Evolutionary conservation across 2,888 invertebrate species (phyloP).

Genomic region (Mimachlamys varia): DNA sequence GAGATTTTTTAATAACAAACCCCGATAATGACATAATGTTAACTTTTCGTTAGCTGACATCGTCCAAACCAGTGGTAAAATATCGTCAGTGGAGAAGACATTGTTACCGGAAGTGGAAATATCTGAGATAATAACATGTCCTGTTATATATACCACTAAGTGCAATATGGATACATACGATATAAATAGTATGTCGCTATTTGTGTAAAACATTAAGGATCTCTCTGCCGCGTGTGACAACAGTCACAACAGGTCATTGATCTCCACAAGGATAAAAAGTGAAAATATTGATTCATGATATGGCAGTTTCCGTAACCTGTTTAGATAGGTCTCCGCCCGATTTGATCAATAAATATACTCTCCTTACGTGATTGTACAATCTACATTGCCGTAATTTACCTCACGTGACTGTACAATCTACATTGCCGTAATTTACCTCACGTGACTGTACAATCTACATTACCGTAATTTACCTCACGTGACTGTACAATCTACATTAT

Average conservation of each 20-base stretch:
- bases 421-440: no score
- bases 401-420: background rate
- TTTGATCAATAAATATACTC: background rate
- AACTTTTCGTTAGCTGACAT: no score
- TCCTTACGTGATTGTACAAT: background rate
- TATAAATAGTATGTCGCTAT: background rate
- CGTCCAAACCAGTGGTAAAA: no score
- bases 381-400: background rate
- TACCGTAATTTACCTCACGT: no score
- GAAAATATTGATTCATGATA: slow-evolving; percentile 17
- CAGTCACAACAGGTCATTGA: background rate
- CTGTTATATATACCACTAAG: no score
- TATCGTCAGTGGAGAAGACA: no score
- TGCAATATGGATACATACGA: background rate
- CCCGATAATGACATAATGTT: no score
- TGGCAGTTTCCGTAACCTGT: slow-evolving; percentile 22
- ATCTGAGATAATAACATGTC: no score
- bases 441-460: no score
- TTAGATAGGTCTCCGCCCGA: background rate
- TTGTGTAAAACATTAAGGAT: background rate
- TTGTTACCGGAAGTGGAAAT: no score
- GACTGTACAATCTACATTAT: background rate
- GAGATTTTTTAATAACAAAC: no score
- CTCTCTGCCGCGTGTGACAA: background rate
- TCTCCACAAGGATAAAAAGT: slow-evolving; percentile 1